Percentiles rank a stretch among this genome's conserved stretches.
Conservation (phyloP, 2,888 invertebrate species). For the Entomobrya proxima region DNA sequence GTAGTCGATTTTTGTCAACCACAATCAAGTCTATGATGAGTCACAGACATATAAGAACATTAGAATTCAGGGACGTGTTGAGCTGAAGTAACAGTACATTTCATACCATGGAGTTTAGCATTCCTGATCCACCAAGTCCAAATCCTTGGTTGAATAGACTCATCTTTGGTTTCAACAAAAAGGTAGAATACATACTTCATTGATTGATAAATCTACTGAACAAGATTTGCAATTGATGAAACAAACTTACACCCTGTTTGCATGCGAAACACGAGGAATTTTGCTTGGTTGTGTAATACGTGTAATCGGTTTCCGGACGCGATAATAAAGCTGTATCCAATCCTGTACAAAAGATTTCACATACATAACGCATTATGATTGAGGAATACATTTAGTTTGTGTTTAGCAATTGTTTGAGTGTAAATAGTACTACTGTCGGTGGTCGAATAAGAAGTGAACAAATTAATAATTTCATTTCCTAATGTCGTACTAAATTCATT, state of each 20-base stretch:
- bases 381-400: too few relatives aligned
- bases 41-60: not conserved
- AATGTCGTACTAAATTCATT: too few relatives aligned
- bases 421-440: too few relatives aligned
- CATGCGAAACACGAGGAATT: slow-evolving; percentile 82
- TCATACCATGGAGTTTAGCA: slow-evolving; percentile 88
- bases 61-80: not conserved
- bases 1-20: too few relatives aligned
- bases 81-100: slow-evolving; percentile 80
- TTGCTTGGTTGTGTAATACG: slow-evolving; percentile 83
- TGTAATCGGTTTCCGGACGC: slow-evolving; percentile 84
- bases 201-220: not conserved
- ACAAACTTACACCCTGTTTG: slow-evolving; percentile 78
- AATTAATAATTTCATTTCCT: too few relatives aligned
- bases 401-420: too few relatives aligned
- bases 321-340: slow-evolving; percentile 81
- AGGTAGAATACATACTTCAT: not conserved
- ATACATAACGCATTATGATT: too few relatives aligned
- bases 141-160: slow-evolving; percentile 85
- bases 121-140: slow-evolving; percentile 86
- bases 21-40: too few relatives aligned
- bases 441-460: too few relatives aligned
- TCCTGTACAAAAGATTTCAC: too few relatives aligned
- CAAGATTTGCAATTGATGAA: not conserved
- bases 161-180: slow-evolving; percentile 81